These are phyloP conservation scores for Myripristis murdjan DNA, from an alignment of 2,797 vertebrate species.

Conservation along the genomic window DNA sequence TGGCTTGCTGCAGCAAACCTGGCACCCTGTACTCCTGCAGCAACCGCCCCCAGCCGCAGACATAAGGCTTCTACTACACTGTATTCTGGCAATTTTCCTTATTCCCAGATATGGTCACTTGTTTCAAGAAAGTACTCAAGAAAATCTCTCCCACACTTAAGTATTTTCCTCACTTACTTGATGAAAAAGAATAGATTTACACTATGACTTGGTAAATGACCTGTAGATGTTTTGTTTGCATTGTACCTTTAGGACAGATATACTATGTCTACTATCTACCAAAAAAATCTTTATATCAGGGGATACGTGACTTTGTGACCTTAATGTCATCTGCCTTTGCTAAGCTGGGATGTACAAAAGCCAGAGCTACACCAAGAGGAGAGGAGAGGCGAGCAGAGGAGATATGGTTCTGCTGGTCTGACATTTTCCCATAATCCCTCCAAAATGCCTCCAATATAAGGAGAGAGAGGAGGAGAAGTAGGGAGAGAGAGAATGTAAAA, in stretches of 20 bases:
- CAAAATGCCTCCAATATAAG: constrained; percentile 64
- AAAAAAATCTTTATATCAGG: constrained; percentile 10
- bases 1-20: too few species aligned
- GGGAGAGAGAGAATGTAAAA: background rate
- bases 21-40: too few species aligned
- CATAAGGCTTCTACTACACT: too few species aligned
- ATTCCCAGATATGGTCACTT: too few species aligned
- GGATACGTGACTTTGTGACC: constrained; percentile 5
- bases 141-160: too few species aligned
- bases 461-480: constrained; percentile 35
- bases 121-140: too few species aligned
- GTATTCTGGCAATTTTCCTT: too few species aligned
- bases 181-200: too few species aligned
- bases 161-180: too few species aligned
- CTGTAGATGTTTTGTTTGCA: background rate
- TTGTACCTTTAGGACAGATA: background rate
- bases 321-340: background rate
- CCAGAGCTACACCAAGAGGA: constrained; percentile 32
- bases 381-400: constrained; percentile 48
- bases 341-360: constrained; percentile 34
- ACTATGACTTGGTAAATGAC: too few species aligned
- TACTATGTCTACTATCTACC: constrained; percentile 7
- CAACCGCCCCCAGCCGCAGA: too few species aligned
- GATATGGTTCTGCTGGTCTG: constrained; percentile 79
- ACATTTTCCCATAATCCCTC: constrained; percentile 81